Conservation (phyloP, 2,113 vertebrate genomes). For the Nothoprocta perdicaria region DNA sequence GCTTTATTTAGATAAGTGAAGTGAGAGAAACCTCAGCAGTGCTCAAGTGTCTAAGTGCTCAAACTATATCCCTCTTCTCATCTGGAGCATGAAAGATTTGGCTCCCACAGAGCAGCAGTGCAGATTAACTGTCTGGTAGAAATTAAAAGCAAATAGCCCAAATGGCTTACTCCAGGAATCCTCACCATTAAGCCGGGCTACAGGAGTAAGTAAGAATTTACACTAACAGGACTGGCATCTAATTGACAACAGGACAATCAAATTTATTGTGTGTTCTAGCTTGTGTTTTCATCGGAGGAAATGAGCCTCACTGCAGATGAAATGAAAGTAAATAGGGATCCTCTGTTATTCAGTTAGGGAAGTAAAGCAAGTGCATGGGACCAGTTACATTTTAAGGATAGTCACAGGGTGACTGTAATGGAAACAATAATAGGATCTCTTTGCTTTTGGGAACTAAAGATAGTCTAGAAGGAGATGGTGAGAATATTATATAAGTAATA, state of each 20-base stretch:
- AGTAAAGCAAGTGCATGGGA: neutral
- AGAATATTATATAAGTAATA: neutral
- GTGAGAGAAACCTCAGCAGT: neutral
- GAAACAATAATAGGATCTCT: neutral
- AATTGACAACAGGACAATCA: neutral
- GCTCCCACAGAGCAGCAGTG: neutral
- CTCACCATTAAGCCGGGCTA: neutral
- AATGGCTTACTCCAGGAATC: neutral
- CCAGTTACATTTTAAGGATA: neutral
- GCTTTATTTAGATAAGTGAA: neutral
- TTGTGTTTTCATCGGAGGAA: neutral
- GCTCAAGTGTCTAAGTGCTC: neutral
- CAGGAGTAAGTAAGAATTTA: neutral
- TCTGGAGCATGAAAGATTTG: neutral
- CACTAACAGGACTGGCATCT: neutral
- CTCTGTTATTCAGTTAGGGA: neutral
- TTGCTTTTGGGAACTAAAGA: neutral
- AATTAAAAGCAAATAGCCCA: neutral
- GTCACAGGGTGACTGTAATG: neutral
- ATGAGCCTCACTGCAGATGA: neutral
- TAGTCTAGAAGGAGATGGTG: neutral
- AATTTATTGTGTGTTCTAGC: neutral
- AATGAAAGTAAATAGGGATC: neutral
- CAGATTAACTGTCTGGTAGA: neutral
- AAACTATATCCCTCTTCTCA: neutral